Percentiles rank a stretch among this genome's conserved stretches.
These are phyloP conservation scores for Haliclona indistincta DNA, from an alignment of 37 sponge, comb jelly and placozoan genomes.

Conservation along the genomic window DNA sequence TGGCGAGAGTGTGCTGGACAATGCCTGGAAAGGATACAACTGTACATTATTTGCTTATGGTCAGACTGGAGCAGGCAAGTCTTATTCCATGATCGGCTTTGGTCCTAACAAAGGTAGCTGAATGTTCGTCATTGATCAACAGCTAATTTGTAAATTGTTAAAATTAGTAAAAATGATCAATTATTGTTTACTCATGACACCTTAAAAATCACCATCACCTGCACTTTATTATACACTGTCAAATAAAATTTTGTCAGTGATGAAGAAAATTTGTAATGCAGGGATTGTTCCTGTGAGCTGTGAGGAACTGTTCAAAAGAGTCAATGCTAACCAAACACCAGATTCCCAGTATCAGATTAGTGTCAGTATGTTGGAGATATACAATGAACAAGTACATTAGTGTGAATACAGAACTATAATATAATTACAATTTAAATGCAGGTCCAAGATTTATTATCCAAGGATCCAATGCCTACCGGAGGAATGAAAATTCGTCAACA, in stretches of 20 bases:
- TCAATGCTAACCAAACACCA: conserved; percentile 28
- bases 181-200: background rate
- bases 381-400: conserved; percentile 68
- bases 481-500: conserved; percentile 74
- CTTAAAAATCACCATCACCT: too few species aligned
- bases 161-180: background rate
- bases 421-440: conserved; percentile 2
- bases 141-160: conserved; percentile 3
- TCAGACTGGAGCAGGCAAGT: conserved; percentile 81
- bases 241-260: too few species aligned
- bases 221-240: too few species aligned
- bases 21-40: conserved; percentile 85
- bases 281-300: conserved; percentile 81
- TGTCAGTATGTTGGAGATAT: conserved; percentile 79
- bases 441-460: conserved; percentile 64
- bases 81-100: conserved; percentile 78
- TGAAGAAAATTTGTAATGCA: too few species aligned
- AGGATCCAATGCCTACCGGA: conserved; percentile 29
- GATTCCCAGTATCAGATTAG: conserved; percentile 58
- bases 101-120: conserved; percentile 70
- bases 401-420: background rate
- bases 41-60: conserved; percentile 85
- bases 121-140: background rate
- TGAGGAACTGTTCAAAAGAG: conserved; percentile 63
- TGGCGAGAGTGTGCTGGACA: conserved; percentile 73